Evolutionary conservation across 2,888 invertebrate genomes (phyloP).

Genomic region (Drosophila algonquin): DNA sequence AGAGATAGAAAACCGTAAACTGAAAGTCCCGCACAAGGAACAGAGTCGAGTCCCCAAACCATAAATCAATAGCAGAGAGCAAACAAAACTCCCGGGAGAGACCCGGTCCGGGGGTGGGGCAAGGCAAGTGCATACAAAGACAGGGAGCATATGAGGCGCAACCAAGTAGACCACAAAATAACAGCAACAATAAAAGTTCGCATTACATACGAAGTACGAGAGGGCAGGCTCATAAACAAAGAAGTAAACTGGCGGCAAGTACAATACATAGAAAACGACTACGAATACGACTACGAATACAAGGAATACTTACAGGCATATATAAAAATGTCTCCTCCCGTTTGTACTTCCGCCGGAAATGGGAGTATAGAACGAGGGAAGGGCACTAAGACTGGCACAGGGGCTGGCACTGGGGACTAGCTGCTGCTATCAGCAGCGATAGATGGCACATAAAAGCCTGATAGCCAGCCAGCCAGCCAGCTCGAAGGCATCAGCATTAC

Average conservation of each 20-base stretch:
- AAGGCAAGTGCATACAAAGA: conserved; percentile 44
- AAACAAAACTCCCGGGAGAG: conserved; percentile 26
- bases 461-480: conserved; percentile 52
- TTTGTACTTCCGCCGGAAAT: conserved; percentile 72
- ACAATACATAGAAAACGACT: conserved; percentile 38
- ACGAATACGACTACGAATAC: background rate
- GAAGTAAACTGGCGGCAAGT: conserved; percentile 74
- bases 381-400: too few relatives aligned
- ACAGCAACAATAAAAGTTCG: conserved; percentile 57
- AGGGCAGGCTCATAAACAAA: conserved; percentile 63
- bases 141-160: conserved; percentile 57
- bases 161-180: conserved; percentile 67
- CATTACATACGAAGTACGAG: conserved; percentile 27
- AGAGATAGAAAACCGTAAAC: conserved; percentile 49
- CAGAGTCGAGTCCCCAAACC: conserved; percentile 46
- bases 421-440: conserved; percentile 1
- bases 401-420: too few relatives aligned
- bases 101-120: background rate
- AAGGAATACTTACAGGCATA: conserved; percentile 23
- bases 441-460: conserved; percentile 67
- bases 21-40: conserved; percentile 52
- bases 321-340: conserved; percentile 55
- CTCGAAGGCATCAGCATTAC: conserved; percentile 71
- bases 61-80: conserved; percentile 53
- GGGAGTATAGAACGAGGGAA: conserved; percentile 50